A percentile compares a stretch with the other conserved stretches of the same genome.
These are phyloP conservation scores for Chunga burmeisteri DNA, from an alignment of 2,113 vertebrate genomes.

Conservation along the genomic window DNA sequence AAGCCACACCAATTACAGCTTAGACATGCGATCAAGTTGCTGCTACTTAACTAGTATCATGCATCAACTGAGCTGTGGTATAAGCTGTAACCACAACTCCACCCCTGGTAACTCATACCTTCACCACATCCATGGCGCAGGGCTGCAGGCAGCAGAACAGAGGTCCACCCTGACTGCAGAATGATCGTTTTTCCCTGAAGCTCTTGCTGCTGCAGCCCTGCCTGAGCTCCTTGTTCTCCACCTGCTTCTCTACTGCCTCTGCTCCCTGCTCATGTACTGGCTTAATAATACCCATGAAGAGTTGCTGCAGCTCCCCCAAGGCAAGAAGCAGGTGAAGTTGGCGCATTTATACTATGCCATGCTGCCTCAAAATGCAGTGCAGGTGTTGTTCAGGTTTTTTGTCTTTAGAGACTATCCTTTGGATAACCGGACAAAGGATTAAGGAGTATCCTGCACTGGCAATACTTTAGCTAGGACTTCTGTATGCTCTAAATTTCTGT, in stretches of 20 bases:
- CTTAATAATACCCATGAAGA: neutral
- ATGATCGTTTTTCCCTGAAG: neutral
- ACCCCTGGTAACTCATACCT: neutral
- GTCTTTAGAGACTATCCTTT: neutral
- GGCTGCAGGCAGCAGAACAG: neutral
- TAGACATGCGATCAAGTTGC: neutral
- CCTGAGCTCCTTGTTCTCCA: neutral
- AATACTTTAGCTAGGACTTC: neutral
- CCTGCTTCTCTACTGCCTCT: neutral
- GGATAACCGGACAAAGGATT: neutral
- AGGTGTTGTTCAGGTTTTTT: neutral
- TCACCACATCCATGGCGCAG: neutral
- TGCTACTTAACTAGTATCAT: neutral
- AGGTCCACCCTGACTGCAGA: neutral
- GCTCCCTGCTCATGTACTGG: neutral
- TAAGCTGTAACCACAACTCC: neutral
- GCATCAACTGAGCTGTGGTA: neutral
- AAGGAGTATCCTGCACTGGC: neutral
- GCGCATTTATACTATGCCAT: neutral
- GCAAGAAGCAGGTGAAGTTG: neutral
- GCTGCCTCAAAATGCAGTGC: neutral
- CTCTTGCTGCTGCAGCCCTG: neutral
- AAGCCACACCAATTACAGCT: slow-evolving; percentile 22
- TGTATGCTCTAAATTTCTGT: neutral
- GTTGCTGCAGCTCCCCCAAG: neutral